Conservation (phyloP, 1,140 invertebrate species). For the Scaptomyza montana region DNA sequence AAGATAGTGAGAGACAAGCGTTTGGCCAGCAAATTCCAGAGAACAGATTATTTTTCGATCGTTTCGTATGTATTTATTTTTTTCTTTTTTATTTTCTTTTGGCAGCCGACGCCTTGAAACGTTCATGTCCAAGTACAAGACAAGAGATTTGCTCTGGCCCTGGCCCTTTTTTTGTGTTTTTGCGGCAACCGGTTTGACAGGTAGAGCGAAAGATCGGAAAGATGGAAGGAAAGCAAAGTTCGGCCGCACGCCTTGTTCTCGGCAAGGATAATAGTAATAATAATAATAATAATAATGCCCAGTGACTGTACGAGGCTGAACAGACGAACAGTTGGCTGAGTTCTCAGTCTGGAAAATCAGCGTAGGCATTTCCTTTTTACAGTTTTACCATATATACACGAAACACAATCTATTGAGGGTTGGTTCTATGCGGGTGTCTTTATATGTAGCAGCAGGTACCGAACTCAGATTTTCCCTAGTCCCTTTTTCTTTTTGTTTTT, state of each 20-base stretch:
- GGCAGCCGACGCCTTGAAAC: constrained; percentile 65
- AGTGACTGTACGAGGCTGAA: constrained; percentile 58
- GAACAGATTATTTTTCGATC: constrained; percentile 74
- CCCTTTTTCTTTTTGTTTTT: constrained; percentile 42
- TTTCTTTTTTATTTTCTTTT: constrained; percentile 6
- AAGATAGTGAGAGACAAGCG: constrained; percentile 7
- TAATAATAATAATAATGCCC: constrained; percentile 25
- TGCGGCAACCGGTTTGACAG: constrained; percentile 72
- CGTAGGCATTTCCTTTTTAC: constrained; percentile 44
- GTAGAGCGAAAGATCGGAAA: constrained; percentile 37
- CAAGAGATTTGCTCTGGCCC: constrained; percentile 36
- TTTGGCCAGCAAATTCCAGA: constrained; percentile 51
- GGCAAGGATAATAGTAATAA: constrained; percentile 57
- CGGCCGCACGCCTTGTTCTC: constrained; percentile 62
- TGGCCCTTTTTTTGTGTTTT: constrained; percentile 62
- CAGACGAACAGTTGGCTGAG: constrained; percentile 12
- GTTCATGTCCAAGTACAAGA: constrained; percentile 37
- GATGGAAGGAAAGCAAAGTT: constrained; percentile 24
- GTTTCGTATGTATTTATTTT: constrained; percentile 15
- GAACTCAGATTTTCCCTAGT: constrained; percentile 20
- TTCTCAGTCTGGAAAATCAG: constrained; percentile 41
- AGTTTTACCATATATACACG: constrained; percentile 13
- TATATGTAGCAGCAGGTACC: constrained; percentile 47
- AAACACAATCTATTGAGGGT: constrained; percentile 32
- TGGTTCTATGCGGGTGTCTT: constrained; percentile 33